phyloP scores from a whole-genome alignment of 1,140 invertebrate genomes.

The Euschistus heros region DNA sequence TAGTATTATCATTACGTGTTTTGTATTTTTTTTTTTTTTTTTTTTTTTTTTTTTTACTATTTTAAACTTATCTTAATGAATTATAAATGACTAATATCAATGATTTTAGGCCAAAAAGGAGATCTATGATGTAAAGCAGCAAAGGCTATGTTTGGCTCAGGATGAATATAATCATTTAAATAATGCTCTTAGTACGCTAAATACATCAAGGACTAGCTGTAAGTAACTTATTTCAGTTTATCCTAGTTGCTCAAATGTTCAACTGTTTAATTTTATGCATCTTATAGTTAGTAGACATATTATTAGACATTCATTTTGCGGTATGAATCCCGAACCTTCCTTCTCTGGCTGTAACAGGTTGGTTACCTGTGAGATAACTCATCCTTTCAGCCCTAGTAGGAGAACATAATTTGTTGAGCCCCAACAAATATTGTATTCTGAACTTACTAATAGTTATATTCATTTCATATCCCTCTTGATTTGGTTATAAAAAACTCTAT shows the following conservation, averaged over 20 bases:
- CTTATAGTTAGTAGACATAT: too few species aligned
- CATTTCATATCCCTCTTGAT: too few species aligned
- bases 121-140: conserved; percentile 90
- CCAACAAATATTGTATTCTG: too few species aligned
- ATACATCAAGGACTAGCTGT: conserved; percentile 73
- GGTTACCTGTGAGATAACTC: too few species aligned
- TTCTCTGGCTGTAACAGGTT: too few species aligned
- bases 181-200: conserved; percentile 69
- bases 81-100: conserved; percentile 23
- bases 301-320: too few species aligned
- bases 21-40: not conserved
- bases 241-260: conserved; percentile 2
- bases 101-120: conserved; percentile 83
- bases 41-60: conserved; percentile 25
- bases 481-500: too few species aligned
- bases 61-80: not conserved
- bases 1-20: not conserved
- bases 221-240: conserved; percentile 39
- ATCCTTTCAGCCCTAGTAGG: too few species aligned
- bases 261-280: too few species aligned
- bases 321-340: too few species aligned
- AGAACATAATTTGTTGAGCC: too few species aligned
- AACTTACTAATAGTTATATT: too few species aligned
- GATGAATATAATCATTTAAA: conserved; percentile 93
- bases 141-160: conserved; percentile 80